Evolutionary conservation across 2,113 vertebrate genomes (phyloP), one percentile per base, ranked within the genome.

Genomic region (Acanthochromis polyacanthus): DNA sequence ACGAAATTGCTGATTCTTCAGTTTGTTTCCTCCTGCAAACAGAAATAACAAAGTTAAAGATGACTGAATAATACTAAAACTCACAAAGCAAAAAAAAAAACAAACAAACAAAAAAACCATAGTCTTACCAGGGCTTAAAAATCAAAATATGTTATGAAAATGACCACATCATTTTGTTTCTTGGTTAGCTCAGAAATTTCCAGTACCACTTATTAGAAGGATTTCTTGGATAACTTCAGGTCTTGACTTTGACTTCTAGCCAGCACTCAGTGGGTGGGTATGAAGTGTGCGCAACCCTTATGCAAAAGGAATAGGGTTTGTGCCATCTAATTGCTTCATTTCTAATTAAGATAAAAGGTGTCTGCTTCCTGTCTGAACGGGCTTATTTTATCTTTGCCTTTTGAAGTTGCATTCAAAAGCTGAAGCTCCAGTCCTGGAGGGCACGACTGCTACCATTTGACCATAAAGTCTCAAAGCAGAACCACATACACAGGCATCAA

Each of bases 1-100:
- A 63, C 90, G 95, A 90, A 98, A 99, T 78, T 96, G 93, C 88
- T 99, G 98, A 79, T 96, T 96, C 83, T 94, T 96, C 84, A 98
- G 93, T 74, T 92, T 95, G 93, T 99, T 99, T 55, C 97, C 96
- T 55, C 98, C 98, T 99, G 91, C 25, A 91, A 14, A 92, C 61
- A 91, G 81, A 92, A 86, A 79, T 40, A 11, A 53, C 3, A 10
- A 32, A 30, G 16, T 50, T 50, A 22, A 62, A 38, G 2, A 23
- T 14, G 14, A 3, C 40, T 38, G 17, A 50, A 71, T 67, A 50
- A 36, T 25, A 23, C 3, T 15, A n/a, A 1, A 75, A 50, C 17
- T 78, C 15, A 45, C 7, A 15, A 14, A 8, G 8, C n/a, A 73
- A 32, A n/a, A 30, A 1, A 40, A 76, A 56, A 40, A 50, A 78